Evolutionary conservation across 2,113 vertebrate species (phyloP), one percentile per base, ranked within the genome.

Genomic region (Amblyopsis rosae): DNA sequence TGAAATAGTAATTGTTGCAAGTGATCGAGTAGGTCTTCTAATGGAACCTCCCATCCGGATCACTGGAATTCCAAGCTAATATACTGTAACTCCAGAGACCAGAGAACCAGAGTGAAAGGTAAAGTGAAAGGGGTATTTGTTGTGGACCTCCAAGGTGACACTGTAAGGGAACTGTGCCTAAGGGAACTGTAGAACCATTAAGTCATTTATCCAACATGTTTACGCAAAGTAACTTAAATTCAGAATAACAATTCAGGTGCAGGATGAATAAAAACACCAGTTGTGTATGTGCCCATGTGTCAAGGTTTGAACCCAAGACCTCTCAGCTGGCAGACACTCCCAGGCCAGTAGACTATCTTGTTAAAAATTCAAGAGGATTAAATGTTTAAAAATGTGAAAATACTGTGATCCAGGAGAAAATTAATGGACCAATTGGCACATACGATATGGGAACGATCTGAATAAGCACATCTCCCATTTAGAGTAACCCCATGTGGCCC

Each of bases 31-130:
- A 72, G 1, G 4, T 81, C 72, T 70, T 76, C 66, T 70, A 26
- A 26, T 26, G 82, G 70, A 81, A 60, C 75, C 80, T 90, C 73
- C 85, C 80, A 85, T 83, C 82, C 64, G 70, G 79, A 91, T 87
- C 75, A 60, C 61, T 68, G 75, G 79, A 83, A 85, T 90, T 92
- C 84, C 82, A 77, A 77, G 79, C 81, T 91, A 90, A 92, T 90
- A 73, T 75, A n/a, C n/a, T n/a, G n/a, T n/a, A 90, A 88, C 86
- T 88, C 84, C 82, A 75, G 85, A 88, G 85, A 89, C 77, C 59
- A 10, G 6, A 58, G 13, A 51, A 51, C 49, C 49, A 59, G 62
- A 7, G 51, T 63, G 72, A 26, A 26, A 26, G 26, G 26, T 55
- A 63, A 3, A 51, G 10, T 89, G 81, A 90, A 86, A 81, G 76